phyloP scores from a whole-genome alignment of 2,797 vertebrate genomes.

The Podarcis lilfordi region DNA sequence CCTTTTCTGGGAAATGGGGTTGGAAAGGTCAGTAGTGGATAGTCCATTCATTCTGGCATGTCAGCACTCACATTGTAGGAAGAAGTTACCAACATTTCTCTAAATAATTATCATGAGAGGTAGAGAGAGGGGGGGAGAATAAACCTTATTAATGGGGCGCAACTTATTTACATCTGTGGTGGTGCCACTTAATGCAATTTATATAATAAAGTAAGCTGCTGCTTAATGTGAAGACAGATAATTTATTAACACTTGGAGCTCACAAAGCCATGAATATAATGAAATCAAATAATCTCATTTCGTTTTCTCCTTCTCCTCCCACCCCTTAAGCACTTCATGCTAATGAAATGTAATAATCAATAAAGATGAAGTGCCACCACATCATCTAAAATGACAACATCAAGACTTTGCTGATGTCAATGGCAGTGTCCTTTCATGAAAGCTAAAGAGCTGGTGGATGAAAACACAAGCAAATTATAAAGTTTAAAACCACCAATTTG shows the following conservation, averaged over 20 bases:
- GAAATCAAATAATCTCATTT: slow-evolving; percentile 60
- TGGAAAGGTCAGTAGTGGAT: slow-evolving; percentile 49
- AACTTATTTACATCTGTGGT: slow-evolving; percentile 42
- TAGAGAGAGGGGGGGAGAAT: slow-evolving; percentile 38
- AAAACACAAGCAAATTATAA: neutral
- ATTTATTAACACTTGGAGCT: slow-evolving; percentile 69
- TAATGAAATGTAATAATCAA: slow-evolving; percentile 70
- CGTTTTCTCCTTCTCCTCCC: slow-evolving; percentile 9
- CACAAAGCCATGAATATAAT: slow-evolving; percentile 56
- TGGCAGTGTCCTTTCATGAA: slow-evolving; percentile 40
- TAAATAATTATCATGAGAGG: slow-evolving; percentile 44
- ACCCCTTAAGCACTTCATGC: slow-evolving; percentile 23
- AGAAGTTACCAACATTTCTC: slow-evolving; percentile 59
- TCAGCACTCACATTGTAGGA: slow-evolving; percentile 39
- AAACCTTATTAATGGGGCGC: slow-evolving; percentile 49
- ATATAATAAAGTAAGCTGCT: slow-evolving; percentile 47
- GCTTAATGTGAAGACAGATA: slow-evolving; percentile 69
- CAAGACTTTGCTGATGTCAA: slow-evolving; percentile 33
- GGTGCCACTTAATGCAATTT: slow-evolving; percentile 44
- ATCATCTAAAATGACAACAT: slow-evolving; percentile 12
- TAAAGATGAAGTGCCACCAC: slow-evolving; percentile 36
- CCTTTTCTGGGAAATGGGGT: slow-evolving; percentile 22
- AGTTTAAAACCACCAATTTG: neutral
- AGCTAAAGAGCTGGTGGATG: neutral
- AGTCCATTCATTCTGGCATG: slow-evolving; percentile 39